These are phyloP conservation scores for Mastacembelus armatus DNA, from an alignment of 2,797 vertebrate species.

Conservation along the genomic window DNA sequence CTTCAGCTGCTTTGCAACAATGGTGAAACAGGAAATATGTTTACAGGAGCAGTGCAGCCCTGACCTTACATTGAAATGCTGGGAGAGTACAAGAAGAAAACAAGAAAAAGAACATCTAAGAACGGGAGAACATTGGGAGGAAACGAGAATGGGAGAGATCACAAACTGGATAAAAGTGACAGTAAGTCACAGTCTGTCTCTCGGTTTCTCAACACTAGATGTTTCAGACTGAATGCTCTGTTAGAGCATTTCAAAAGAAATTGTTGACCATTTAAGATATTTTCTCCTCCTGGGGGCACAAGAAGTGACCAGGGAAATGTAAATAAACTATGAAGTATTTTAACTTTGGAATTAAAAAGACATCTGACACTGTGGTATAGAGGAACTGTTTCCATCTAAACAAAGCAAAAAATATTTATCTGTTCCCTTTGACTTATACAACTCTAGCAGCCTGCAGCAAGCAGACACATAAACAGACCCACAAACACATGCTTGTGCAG, in stretches of 20 bases:
- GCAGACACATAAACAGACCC: slow-evolving; percentile 27
- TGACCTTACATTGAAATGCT: slow-evolving; percentile 64
- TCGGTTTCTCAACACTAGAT: slow-evolving; percentile 22
- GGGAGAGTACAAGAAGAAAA: slow-evolving; percentile 54
- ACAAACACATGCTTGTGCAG: slow-evolving; percentile 25
- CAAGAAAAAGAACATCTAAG: slow-evolving; percentile 46
- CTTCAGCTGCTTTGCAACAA: slow-evolving; percentile 71
- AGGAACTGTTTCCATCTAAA: slow-evolving; percentile 51
- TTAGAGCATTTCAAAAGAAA: slow-evolving; percentile 34
- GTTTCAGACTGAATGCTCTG: slow-evolving; percentile 22
- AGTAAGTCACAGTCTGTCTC: slow-evolving; percentile 59
- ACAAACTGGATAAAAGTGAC: slow-evolving; percentile 66
- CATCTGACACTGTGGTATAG: slow-evolving; percentile 29
- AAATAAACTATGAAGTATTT: slow-evolving; percentile 4
- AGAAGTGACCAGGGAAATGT: neutral
- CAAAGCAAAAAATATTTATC: slow-evolving; percentile 40
- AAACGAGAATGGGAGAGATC: slow-evolving; percentile 47
- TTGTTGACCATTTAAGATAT: slow-evolving; percentile 45
- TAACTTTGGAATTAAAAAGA: slow-evolving; percentile 73
- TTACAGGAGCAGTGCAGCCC: slow-evolving; percentile 65
- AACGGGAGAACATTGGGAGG: slow-evolving; percentile 48
- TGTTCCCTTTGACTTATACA: slow-evolving; percentile 57
- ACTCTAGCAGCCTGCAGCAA: slow-evolving; percentile 62
- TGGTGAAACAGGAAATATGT: slow-evolving; percentile 81
- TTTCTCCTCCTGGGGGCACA: slow-evolving; percentile 46